Evolutionary conservation across 2,888 invertebrate genomes (phyloP).

Genomic region (Torymus tubicola): DNA sequence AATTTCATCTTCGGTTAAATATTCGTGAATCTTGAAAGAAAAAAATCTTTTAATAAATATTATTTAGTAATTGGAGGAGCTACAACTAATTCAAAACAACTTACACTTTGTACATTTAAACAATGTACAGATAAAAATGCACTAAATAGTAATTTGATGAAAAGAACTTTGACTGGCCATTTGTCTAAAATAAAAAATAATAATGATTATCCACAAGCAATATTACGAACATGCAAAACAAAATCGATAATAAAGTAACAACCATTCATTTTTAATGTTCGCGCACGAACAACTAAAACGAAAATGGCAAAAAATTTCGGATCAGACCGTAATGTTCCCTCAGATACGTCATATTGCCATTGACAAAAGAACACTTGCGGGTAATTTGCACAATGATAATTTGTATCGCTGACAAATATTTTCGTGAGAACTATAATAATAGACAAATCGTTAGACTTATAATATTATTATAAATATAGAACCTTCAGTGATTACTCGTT

Average conservation of each 20-base stretch:
- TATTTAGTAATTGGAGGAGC: too few relatives aligned
- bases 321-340: too few relatives aligned
- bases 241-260: too few relatives aligned
- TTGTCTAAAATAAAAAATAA: slow-evolving; percentile 3
- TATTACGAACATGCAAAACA: too few relatives aligned
- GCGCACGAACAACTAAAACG: too few relatives aligned
- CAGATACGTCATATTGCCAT: too few relatives aligned
- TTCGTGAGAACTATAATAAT: slow-evolving; percentile 2
- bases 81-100: background rate
- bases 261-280: too few relatives aligned
- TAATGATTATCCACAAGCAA: background rate
- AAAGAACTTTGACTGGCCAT: background rate
- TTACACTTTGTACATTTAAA: slow-evolving; percentile 1
- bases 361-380: slow-evolving; percentile 29
- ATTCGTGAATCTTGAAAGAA: slow-evolving; percentile 21
- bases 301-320: too few relatives aligned
- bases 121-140: background rate
- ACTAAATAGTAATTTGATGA: slow-evolving; percentile 1
- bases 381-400: background rate
- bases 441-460: background rate
- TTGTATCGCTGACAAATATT: background rate
- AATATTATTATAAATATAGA: too few relatives aligned
- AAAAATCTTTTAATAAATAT: background rate
- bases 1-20: slow-evolving; percentile 22
- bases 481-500: too few relatives aligned